Evolutionary conservation across 2,113 vertebrate genomes (phyloP), one percentile per base, ranked within the genome.

Genomic region (Lasiurus borealis): DNA sequence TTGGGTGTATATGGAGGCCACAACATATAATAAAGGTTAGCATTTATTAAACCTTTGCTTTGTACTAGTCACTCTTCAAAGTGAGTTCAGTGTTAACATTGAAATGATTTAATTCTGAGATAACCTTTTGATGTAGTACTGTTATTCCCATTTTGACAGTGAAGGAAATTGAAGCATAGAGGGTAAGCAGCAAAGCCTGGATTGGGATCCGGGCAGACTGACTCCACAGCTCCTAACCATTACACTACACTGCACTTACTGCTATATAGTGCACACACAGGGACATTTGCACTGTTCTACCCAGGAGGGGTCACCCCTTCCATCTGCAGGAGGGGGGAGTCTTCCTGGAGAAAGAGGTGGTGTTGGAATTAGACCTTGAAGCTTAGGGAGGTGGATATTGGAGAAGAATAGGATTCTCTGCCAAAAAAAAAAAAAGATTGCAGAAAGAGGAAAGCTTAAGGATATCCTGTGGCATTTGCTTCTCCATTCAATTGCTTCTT

Each of bases 201-300:
- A 10, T 5, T 8, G 18, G 11, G n/a, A 34, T 12, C 9, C 2
- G 5, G 66, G 44, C 77, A 54, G 21, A 31, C 40, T 34, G 62
- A 13, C 19, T 13, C 9, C 9, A 23, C 21, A 84, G 50, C 16
- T 80, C 72, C 21, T 21, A 29, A 3, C 5, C 14, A 0, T 21
- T 36, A 3, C 3, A 1, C 7, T 3, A 0, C 4, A 5, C 1
- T 5, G 8, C 8, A 13, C 1, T 2, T 29, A 2, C 52, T 11
- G 8, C 77, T 71, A 29, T 48, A 1, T 9, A 8, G 31, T 15
- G 15, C 11, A 6, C 0, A 2, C 34, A 25, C 29, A 29, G 0
- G 19, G 19, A 44, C 5, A 48, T 29, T 23, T 29, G 44, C 31
- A 3, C 76, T 11, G 66, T 62, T 27, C 59, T 62, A 62, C 59